A percentile compares a stretch with the other conserved stretches of the same genome.
Conservation (phyloP, 2,113 vertebrate genomes). For the Clarias gariepinus region DNA sequence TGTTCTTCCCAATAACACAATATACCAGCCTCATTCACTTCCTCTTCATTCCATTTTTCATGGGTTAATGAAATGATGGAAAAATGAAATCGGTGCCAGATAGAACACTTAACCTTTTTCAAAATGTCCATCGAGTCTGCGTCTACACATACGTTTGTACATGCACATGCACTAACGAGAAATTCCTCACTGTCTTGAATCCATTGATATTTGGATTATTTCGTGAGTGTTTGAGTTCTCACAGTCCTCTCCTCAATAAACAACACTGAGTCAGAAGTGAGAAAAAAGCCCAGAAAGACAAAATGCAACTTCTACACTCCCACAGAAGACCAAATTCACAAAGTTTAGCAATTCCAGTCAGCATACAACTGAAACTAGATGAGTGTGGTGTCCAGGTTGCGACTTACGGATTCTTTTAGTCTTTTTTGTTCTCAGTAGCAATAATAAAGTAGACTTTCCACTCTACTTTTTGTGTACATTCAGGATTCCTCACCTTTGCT, state of each 20-base stretch:
- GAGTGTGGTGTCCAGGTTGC: too few relatives aligned
- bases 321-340: neutral
- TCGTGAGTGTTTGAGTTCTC: neutral
- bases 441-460: neutral
- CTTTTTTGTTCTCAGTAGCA: neutral
- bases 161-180: neutral
- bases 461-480: constrained; percentile 17
- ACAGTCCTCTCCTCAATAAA: neutral
- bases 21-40: neutral
- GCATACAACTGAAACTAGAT: neutral
- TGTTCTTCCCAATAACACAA: neutral
- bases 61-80: neutral
- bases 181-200: neutral
- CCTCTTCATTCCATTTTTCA: neutral
- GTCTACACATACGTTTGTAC: neutral
- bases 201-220: neutral
- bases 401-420: neutral
- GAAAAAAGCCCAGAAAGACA: neutral
- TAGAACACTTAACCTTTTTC: neutral
- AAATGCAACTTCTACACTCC: neutral
- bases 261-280: neutral
- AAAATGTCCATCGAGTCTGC: neutral
- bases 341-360: neutral
- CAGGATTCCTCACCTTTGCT: constrained; percentile 71
- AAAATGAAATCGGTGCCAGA: neutral